Base-by-base conservation (phyloP, 2,797 vertebrate species). In the Propithecus perrieri region DNA sequence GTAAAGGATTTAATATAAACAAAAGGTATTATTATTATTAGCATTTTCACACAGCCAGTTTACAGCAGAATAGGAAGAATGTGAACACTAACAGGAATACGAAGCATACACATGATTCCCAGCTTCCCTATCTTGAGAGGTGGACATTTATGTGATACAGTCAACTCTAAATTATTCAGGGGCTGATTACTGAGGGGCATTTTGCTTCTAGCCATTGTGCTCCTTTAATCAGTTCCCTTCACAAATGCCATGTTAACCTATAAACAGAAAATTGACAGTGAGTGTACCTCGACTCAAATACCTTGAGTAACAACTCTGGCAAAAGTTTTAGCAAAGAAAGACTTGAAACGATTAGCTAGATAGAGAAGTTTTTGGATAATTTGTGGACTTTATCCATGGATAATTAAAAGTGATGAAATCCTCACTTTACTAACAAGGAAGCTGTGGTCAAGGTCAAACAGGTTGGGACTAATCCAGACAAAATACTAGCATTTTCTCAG, bases 261-360 rank as follows among this genome's bases (percentile, higher is more conserved):
- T 2, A 59, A 7, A 78, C 0, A 48, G 43, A 86, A 79, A 86
- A 92, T 0, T 55, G 55, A 85, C 55, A 88, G 46, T 10, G 26
- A 48, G 43, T 28, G 3, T 87, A 91, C 41, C 33, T 95, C 50
- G 15, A 46, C 65, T 74, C 26, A 1, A 57, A 69, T 69, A 80
- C 71, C 79, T 72, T 89, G 61, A 76, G 43, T 61, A 85, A 95
- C 26, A 85, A 63, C 63, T 59, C 91, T 85, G 74, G 35, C 67
- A 72, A 88, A 91, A 71, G 28, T 91, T 91, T 95, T 78, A 59
- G 50, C 43, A 75, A 91, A 95, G 86, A 2, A 86, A 91, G 63
- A 86, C 28, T 14, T 71, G 43, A 91, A 85, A 93, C 41, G 22
- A 91, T 79, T 72, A 50, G 97, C 55, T 38, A 69, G 67, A 67